Evolutionary conservation across 2,888 invertebrate species (phyloP).

Genomic region (Steinernema carpocapsae): DNA sequence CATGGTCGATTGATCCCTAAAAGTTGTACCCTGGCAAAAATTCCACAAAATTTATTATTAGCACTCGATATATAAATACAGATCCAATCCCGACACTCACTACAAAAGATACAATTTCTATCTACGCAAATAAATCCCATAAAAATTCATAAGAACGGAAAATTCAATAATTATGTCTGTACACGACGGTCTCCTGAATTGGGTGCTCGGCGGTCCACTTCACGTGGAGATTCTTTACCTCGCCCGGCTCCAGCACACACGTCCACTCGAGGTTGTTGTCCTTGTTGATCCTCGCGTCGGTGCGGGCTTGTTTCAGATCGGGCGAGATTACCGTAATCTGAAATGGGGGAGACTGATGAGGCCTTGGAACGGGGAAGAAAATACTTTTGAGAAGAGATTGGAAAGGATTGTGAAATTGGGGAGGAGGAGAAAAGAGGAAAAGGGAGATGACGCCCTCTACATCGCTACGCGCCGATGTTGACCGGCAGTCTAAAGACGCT

Average conservation of each 20-base stretch:
- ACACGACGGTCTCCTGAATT: slow-evolving; percentile 54
- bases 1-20: too few species aligned
- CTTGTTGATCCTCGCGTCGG: slow-evolving; percentile 60
- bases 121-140: too few species aligned
- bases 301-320: slow-evolving; percentile 52
- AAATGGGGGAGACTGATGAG: slow-evolving; percentile 31
- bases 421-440: background rate
- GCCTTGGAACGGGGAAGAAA: slow-evolving; percentile 29
- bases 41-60: too few species aligned
- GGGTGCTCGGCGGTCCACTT: slow-evolving; percentile 65
- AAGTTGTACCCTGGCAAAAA: too few species aligned
- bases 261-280: slow-evolving; percentile 67
- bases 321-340: slow-evolving; percentile 55
- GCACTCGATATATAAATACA: too few species aligned
- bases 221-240: slow-evolving; percentile 56
- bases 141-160: too few species aligned
- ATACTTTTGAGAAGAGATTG: background rate
- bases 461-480: slow-evolving; percentile 28
- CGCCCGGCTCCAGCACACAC: slow-evolving; percentile 60
- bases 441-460: slow-evolving; percentile 7
- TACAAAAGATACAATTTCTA: too few species aligned
- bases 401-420: background rate
- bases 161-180: slow-evolving; percentile 29
- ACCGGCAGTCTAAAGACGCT: slow-evolving; percentile 1
- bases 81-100: too few species aligned